Evolutionary conservation across 2,888 invertebrate species (phyloP), one percentile per base, ranked within the genome.

Genomic region (Synergus umbraculus): DNA sequence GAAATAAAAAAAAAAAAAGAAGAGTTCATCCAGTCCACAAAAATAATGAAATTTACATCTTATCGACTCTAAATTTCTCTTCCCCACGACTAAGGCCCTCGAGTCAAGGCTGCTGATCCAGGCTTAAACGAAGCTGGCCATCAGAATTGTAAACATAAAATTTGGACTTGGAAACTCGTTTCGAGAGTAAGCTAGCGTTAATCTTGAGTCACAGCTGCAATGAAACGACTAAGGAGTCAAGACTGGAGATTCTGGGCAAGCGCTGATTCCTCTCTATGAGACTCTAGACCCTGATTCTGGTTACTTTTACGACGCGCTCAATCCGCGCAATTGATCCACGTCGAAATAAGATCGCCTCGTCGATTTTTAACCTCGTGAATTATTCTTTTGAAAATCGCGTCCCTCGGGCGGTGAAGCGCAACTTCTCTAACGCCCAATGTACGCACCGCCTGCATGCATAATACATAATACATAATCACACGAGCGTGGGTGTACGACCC

Each of bases 401-500:
- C 49, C 54, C 73, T 54, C 37, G n/a, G 41, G 54, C 73, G 54
- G 41, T 15, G 37, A 54, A 73, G n/a, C 49, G 54, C 54, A 73
- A 73, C 41, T 73, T 15, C 29, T 73, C 73, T 73, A 73, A 73
- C 73, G 29, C 73, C 37, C n/a, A 73, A 49, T 73, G 73, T 83
- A 77, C 76, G 77, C 76, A 78, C 79, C 82, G 76, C 66, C 60
- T 77, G 54, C 60, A 77, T 78, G 69, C 79, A 29, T 63, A 79
- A 81, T 78, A 77, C 79, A 81, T 76, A 77, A 69, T 64, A 77
- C 54, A 76, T 66, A 65, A 78, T 54, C 76, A 79, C 77, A 58
- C 65, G 46, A 76, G 76, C 82, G 82, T 83, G 82, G 82, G 79
- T 79, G 83, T 82, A 78, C 82, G 82, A 83, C 85, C 85, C 83